Evolutionary conservation across 1,140 invertebrate genomes (phyloP), one percentile per base, ranked within the genome.

Genomic region (Manduca sexta): DNA sequence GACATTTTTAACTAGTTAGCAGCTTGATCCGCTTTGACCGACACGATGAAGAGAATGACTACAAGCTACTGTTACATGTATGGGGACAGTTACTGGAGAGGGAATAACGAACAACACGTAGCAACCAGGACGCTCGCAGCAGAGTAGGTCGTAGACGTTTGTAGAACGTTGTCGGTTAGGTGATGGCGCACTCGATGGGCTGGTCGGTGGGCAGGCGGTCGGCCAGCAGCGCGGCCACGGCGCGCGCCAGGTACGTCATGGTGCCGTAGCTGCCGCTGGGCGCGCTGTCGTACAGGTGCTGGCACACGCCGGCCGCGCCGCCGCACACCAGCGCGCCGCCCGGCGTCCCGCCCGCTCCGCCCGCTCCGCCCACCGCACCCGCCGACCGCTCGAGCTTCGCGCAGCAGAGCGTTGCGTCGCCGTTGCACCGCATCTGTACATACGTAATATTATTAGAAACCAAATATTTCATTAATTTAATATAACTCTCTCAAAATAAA

Each of bases 261-360:
- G 98, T 99, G 46, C 98, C 98, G 84, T 92, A 99, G 69, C 93
- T 93, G 34, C 98, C 98, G 79, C 96, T 98, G 3, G 98, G 98
- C 13, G 98, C 98, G 77, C 93, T 96, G 80, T 99, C 98, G 81
- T 99, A 99, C 71, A 99, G 95, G 85, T 98, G 96, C 83, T 96
- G 94, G 83, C 98, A 99, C 52, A 99, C 96, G 52, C 94, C 95
- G 0, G 94, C 96, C 31, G 96, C 95, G 29, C 97, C 97, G 29
- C 94, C 94, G 74, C 97, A 98, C 2, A 95, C 82, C 12, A 94
- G 78, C 55, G 89, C 90, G 30, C 93, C 92, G 5, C 88, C 89
- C 38, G 86, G 80, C 10, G 88, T 89, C 89, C 17, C 89, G 85
- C 55, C 7, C 89, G 84, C 82, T 94, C 94, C 3, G 94, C 95